These are phyloP conservation scores for Xyliphius kryptos DNA, from an alignment of 2,113 vertebrate species.

Conservation along the genomic window DNA sequence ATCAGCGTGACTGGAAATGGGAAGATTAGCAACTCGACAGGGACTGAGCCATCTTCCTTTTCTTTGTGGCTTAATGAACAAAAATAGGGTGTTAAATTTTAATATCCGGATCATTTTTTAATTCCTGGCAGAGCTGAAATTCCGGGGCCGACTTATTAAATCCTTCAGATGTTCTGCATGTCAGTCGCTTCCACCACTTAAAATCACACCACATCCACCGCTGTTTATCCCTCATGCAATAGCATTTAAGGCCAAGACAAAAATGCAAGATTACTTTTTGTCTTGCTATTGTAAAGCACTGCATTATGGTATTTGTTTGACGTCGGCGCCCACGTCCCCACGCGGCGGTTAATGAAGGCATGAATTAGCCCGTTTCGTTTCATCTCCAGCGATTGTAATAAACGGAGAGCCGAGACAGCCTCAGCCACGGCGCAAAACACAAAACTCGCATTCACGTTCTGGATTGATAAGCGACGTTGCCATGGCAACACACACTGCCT, in stretches of 20 bases:
- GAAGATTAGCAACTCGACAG: constrained; percentile 16
- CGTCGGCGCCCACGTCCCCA: not conserved
- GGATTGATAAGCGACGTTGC: constrained; percentile 44
- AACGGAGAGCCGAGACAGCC: constrained; percentile 1
- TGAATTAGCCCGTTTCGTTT: constrained; percentile 8
- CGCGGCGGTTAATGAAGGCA: not conserved
- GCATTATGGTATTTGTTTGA: too few relatives aligned
- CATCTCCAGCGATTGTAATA: constrained; percentile 10
- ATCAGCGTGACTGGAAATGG: constrained; percentile 9
- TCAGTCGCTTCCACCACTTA: too few relatives aligned
- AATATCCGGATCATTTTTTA: constrained; percentile 20
- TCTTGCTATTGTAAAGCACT: too few relatives aligned
- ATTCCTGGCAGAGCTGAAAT: not conserved
- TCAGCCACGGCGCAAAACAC: constrained; percentile 14
- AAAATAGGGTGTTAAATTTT: constrained; percentile 9
- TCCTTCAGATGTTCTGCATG: too few relatives aligned
- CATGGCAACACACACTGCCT: constrained; percentile 42
- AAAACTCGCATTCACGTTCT: constrained; percentile 38
- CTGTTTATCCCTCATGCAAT: too few relatives aligned
- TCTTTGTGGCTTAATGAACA: not conserved
- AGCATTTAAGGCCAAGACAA: too few relatives aligned
- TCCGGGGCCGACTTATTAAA: too few relatives aligned
- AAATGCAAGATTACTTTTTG: too few relatives aligned
- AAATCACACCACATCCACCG: too few relatives aligned
- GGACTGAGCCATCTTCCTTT: constrained; percentile 10